Evolutionary conservation across 37 sponge, comb jelly and placozoan genomes (phyloP), one percentile per base, ranked within the genome.

Genomic region (Spongilla lacustris): DNA sequence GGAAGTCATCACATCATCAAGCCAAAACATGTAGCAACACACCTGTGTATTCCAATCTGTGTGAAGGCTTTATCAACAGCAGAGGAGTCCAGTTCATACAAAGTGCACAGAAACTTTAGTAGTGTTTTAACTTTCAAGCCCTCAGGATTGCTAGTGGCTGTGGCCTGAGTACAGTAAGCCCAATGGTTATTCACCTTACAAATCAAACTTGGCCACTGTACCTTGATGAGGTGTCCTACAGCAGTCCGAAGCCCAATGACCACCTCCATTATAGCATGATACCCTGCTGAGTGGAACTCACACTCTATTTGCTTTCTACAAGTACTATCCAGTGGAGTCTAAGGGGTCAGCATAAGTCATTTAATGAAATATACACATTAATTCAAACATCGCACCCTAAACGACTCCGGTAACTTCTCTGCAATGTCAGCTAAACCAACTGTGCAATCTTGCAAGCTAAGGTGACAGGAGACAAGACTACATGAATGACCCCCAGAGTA

Each of bases 261-360:
- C 1, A 90, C 69, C 36, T 92, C 96, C 32, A 84, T 37, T 73
- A 95, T 30, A 19, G 67, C 50, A 68, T 92, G 87, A 74, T 90
- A 95, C 73, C 50, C 35, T 11, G 88, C 84, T 30, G 84, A 77
- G 90, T 93, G 96, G 86, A 95, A 95, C 23, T 91, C 91, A 38
- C 68, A 85, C 74, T 95, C 94, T 67, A 95, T 37, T 28, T 83
- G 66, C 75, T 95, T 95, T 36, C 78, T 67, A 19, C 72, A 67
- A 0, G 58, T 68, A 46, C 69, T 76, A 21, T 50, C 34, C 29
- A 95, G 83, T 29, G 71, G 36, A 10, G n/a, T 75, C 84, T 87
- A 34, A 2, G 30, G 24, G 5, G 17, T 22, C 23, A 22, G 1
- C 1, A 12, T n/a, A 1, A n/a, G 31, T 80, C 31, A 29, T n/a